A percentile compares a stretch with the other conserved stretches of the same genome.
These are phyloP conservation scores for Philopotamus ludificatus DNA, from an alignment of 1,140 invertebrate species.

Conservation along the genomic window DNA sequence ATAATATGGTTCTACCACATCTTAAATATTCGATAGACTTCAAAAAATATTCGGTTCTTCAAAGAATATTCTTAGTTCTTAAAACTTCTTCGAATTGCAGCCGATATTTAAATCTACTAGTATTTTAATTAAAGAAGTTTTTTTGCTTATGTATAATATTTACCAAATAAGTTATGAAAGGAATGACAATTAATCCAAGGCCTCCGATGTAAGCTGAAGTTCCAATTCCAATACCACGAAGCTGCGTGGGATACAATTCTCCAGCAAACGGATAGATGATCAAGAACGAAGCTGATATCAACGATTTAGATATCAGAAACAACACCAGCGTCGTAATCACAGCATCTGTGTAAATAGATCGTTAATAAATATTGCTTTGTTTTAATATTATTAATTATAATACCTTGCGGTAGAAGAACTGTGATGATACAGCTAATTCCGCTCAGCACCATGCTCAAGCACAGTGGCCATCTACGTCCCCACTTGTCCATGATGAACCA, in stretches of 20 bases:
- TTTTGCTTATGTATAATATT: conserved; percentile 45
- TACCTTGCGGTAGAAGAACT: conserved; percentile 73
- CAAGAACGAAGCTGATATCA: conserved; percentile 86
- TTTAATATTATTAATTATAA: conserved; percentile 11
- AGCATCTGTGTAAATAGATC: conserved; percentile 64
- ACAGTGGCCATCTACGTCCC: conserved; percentile 80
- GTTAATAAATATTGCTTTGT: not conserved
- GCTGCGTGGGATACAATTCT: conserved; percentile 83
- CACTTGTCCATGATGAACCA: conserved; percentile 83
- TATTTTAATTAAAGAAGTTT: not conserved
- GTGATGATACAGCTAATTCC: conserved; percentile 80
- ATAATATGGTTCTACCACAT: too few species aligned
- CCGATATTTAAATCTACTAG: too few species aligned
- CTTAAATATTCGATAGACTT: too few species aligned
- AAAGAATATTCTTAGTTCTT: too few species aligned
- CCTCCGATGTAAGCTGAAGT: conserved; percentile 85
- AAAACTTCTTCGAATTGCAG: too few species aligned
- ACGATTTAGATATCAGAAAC: conserved; percentile 84
- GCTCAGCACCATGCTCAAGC: conserved; percentile 78
- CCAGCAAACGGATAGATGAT: conserved; percentile 90
- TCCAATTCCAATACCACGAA: conserved; percentile 84
- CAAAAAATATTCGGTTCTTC: too few species aligned
- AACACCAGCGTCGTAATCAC: conserved; percentile 70
- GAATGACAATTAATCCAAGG: conserved; percentile 82
- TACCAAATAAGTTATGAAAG: conserved; percentile 87